Evolutionary conservation across 2,797 vertebrate genomes (phyloP), one percentile per base, ranked within the genome.

Genomic region (Siniperca scherzeri): DNA sequence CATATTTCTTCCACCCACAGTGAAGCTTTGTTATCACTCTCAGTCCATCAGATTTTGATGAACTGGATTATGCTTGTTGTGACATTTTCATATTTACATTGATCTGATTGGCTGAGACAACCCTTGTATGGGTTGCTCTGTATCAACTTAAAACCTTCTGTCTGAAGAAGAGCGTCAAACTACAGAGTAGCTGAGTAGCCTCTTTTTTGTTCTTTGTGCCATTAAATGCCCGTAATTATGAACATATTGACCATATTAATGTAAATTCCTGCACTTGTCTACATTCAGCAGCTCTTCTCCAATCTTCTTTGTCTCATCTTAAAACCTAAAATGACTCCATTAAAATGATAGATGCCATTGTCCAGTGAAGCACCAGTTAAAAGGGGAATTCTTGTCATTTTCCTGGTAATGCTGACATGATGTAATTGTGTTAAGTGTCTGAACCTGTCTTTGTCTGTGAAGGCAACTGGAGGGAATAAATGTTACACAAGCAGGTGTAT

Each of bases 381-480:
- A 52, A 65, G 33, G 48, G 25, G 25, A 50, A 48, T 70, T 77
- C 10, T 30, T n/a, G 36, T 65, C 9, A 9, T 30, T 74, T 81
- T 56, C 33, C n/a, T 74, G 21, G 27, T 56, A 22, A 17, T 80
- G 1, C 66, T 5, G n/a, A 48, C 42, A 40, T 46, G 46, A 42
- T 4, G 1, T 12, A 12, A 22, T 36, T 19, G 55, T 25, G 42
- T 12, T 0, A 40, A 13, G 7, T 70, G 8, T 21, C 0, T 16
- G 16, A 70, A 61, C 36, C 4, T 80, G 36, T 68, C 42, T 73
- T 70, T 78, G 56, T 30, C 21, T 69, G 4, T 62, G 7, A 78
- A 42, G 22, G 11, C 1, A n/a, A 11, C 16, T 67, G 19, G 7
- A 36, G 1, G 3, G 19, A 65, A 62, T 4, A 14, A 1, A 36